phyloP scores from a whole-genome alignment of 2,113 vertebrate genomes.

The Orcinus orca region DNA sequence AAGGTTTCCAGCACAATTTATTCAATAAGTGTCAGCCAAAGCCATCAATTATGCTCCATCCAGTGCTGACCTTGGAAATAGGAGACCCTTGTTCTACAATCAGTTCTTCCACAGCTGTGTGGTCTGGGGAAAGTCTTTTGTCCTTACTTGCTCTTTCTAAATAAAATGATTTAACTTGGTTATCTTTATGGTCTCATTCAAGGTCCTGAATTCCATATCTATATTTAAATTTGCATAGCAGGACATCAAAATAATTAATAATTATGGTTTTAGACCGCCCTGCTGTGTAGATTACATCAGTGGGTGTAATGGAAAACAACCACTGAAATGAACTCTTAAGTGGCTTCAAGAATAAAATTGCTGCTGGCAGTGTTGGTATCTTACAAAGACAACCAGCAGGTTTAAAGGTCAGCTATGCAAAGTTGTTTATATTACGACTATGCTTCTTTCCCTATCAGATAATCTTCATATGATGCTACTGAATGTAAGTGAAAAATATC shows the following conservation, averaged over 20 bases:
- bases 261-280: background rate
- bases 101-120: background rate
- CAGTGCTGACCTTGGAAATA: background rate
- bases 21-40: background rate
- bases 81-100: background rate
- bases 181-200: background rate
- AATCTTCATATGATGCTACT: background rate
- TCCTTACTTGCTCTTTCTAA: background rate
- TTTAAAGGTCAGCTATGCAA: background rate
- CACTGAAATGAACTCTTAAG: background rate
- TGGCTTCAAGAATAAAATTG: background rate
- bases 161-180: background rate
- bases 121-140: background rate
- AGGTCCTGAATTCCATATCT: background rate
- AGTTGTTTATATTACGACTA: background rate
- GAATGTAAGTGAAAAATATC: slow-evolving; percentile 45
- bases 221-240: background rate
- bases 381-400: background rate
- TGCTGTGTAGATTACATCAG: background rate
- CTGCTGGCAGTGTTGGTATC: background rate
- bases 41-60: background rate
- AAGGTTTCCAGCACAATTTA: background rate
- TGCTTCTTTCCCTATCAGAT: background rate
- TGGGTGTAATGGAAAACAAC: background rate
- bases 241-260: background rate